Percentiles rank a stretch among this genome's conserved stretches.
phyloP scores from a whole-genome alignment of 2,888 invertebrate species.

The Lapara coniferarum region DNA sequence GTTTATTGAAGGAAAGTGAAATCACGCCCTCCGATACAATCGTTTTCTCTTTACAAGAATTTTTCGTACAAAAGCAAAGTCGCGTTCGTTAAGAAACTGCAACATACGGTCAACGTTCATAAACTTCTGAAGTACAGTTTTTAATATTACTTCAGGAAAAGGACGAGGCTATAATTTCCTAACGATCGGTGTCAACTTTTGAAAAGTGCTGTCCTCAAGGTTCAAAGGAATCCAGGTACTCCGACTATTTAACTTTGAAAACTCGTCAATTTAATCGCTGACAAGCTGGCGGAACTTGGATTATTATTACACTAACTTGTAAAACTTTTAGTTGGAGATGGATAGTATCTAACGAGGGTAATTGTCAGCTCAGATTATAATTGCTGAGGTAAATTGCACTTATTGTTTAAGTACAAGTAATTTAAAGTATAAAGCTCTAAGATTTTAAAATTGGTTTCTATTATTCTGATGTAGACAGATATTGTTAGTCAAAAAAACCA shows the following conservation, averaged over 20 bases:
- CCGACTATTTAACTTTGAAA: conserved; percentile 25
- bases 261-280: conserved; percentile 27
- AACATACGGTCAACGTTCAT: conserved; percentile 2
- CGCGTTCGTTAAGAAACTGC: conserved; percentile 18
- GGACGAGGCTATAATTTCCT: conserved; percentile 7
- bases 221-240: conserved; percentile 22
- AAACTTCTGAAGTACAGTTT: neutral
- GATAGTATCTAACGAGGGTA: conserved; percentile 12
- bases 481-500: no score
- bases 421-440: neutral
- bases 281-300: conserved; percentile 22
- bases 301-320: conserved; percentile 25
- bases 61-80: conserved; percentile 32
- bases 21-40: conserved; percentile 51
- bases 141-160: neutral
- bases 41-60: conserved; percentile 45
- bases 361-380: conserved; percentile 7
- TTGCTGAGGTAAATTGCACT: conserved; percentile 1
- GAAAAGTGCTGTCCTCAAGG: conserved; percentile 12
- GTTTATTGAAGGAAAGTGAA: conserved; percentile 63
- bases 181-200: conserved; percentile 20
- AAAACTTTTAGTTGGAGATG: conserved; percentile 13
- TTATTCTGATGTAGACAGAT: no score
- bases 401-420: neutral
- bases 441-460: neutral